Evolutionary conservation across 2,113 vertebrate genomes (phyloP).

Genomic region (Butorides virescens): DNA sequence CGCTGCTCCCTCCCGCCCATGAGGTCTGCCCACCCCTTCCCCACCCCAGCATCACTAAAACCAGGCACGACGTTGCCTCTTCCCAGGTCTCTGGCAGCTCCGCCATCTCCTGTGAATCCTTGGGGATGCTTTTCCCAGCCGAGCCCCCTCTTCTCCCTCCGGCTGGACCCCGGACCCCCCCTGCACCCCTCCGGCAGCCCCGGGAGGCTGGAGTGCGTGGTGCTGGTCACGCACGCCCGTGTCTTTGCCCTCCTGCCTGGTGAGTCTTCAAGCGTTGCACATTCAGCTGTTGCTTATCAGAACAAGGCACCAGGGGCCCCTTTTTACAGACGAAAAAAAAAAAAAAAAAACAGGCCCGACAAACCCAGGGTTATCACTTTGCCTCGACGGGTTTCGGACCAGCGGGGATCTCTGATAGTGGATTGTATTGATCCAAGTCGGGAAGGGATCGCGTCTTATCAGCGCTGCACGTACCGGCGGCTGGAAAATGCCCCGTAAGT

Average conservation of each 20-base stretch:
- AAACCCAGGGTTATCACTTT: background rate
- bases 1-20: background rate
- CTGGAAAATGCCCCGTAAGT: background rate
- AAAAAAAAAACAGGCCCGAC: too few species aligned
- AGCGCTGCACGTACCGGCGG: background rate
- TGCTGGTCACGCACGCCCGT: accelerated
- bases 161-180: accelerated
- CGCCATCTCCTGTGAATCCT: accelerated
- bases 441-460: background rate
- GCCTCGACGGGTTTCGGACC: background rate
- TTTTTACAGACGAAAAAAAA: background rate
- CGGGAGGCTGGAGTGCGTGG: background rate
- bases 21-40: accelerated
- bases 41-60: background rate
- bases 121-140: background rate
- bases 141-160: accelerated
- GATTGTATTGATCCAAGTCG: background rate
- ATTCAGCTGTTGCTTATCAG: conserved; percentile 3
- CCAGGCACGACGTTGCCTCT: accelerated
- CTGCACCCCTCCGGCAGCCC: accelerated
- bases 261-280: background rate
- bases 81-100: background rate
- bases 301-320: background rate
- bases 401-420: background rate
- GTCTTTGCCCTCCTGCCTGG: background rate